Evolutionary conservation across 2,888 invertebrate species (phyloP).

Genomic region (Andrena hattorfiana): DNA sequence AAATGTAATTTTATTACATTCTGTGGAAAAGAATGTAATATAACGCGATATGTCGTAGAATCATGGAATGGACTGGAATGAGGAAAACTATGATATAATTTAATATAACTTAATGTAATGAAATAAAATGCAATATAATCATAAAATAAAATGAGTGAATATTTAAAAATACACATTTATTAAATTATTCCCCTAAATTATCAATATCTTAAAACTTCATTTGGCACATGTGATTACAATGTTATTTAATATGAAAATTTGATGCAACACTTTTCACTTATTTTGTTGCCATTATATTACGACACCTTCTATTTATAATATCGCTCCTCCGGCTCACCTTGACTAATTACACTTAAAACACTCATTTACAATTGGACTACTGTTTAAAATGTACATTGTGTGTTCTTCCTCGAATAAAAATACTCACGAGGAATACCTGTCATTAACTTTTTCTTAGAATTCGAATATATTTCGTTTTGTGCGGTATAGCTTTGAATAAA

Average conservation of each 20-base stretch:
- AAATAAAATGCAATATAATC: background rate
- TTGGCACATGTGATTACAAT: constrained; percentile 85
- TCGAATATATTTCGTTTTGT: constrained; percentile 64
- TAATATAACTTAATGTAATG: background rate
- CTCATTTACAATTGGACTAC: constrained; percentile 77
- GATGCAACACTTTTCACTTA: constrained; percentile 72
- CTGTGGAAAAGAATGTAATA: no score
- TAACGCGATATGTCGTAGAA: no score
- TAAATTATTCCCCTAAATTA: constrained; percentile 47
- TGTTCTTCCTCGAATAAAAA: constrained; percentile 37
- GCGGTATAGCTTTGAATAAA: constrained; percentile 64
- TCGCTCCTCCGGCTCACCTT: constrained; percentile 46
- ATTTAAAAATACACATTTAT: constrained; percentile 57
- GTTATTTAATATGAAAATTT: constrained; percentile 80
- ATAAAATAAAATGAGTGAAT: constrained; percentile 19
- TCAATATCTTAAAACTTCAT: constrained; percentile 80
- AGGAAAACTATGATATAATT: no score
- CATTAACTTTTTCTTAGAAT: constrained; percentile 41
- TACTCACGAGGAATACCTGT: constrained; percentile 47
- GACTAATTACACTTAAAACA: constrained; percentile 79
- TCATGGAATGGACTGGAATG: no score
- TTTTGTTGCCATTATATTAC: constrained; percentile 48
- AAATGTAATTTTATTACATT: no score
- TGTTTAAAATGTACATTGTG: constrained; percentile 72
- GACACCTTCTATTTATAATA: constrained; percentile 37